Percentiles rank a stretch among this genome's conserved stretches.
These are phyloP conservation scores for Cetoscarus ocellatus DNA, from an alignment of 2,797 vertebrate species.

Conservation along the genomic window DNA sequence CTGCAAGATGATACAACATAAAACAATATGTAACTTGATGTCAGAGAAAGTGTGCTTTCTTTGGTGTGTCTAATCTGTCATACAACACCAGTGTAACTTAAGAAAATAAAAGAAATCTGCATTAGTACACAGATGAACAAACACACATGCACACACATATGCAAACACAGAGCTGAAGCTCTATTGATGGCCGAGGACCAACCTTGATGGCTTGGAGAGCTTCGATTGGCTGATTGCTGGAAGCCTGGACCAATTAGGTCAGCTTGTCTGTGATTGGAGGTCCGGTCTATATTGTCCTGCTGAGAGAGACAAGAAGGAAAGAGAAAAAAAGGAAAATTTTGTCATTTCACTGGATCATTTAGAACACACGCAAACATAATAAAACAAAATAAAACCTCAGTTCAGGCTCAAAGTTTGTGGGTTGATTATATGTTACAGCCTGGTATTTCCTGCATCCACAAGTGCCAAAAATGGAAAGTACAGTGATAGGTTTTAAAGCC, in stretches of 20 bases:
- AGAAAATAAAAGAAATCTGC: neutral
- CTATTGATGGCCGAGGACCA: slow-evolving; percentile 46
- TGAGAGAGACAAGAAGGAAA: slow-evolving; percentile 59
- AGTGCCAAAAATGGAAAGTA: too few relatives aligned
- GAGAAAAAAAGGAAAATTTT: neutral
- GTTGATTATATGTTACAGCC: too few relatives aligned
- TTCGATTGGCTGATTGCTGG: slow-evolving; percentile 84
- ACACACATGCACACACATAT: slow-evolving; percentile 1
- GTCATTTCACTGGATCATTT: neutral
- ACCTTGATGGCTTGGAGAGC: slow-evolving; percentile 91
- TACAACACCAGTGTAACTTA: slow-evolving; percentile 9
- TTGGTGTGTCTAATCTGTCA: slow-evolving; percentile 2
- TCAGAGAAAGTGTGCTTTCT: neutral
- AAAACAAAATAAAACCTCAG: neutral
- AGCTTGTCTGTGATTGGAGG: slow-evolving; percentile 84
- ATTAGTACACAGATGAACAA: neutral
- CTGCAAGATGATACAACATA: slow-evolving; percentile 1
- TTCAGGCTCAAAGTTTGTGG: too few relatives aligned
- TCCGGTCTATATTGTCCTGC: slow-evolving; percentile 92
- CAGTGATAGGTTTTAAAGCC: too few relatives aligned
- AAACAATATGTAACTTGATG: slow-evolving; percentile 20
- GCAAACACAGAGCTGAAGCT: neutral
- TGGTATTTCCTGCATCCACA: too few relatives aligned
- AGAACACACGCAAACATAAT: too few relatives aligned
- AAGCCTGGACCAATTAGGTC: slow-evolving; percentile 87